Base-by-base conservation (phyloP, 2,888 invertebrate species). In the Cheiracanthium punctorium region DNA sequence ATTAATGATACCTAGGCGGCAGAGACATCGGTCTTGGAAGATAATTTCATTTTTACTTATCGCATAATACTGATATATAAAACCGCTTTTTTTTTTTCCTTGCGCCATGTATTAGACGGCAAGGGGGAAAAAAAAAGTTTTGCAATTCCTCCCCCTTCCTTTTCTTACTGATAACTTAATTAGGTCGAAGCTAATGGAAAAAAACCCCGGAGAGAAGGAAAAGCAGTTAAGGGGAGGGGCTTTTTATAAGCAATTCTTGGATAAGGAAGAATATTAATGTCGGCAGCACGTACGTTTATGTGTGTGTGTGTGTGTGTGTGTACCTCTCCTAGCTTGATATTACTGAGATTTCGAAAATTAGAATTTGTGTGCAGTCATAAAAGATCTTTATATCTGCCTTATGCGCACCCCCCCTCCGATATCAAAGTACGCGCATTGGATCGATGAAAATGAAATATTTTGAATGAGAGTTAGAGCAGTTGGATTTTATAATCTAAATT, bases 11-110 rank as follows among this genome's bases (percentile, higher is more conserved):
- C 33, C 74, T 48, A 52, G 70, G 74, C 69, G 79, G 52, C 84
- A 64, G 84, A 70, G 67, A 85, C 73, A 71, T 24, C 24, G 58
- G 48, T 77, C 64, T 65, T 20, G 43, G 17, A 20, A 85, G 84
- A 80, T 85, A 85, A 85, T 85, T 85, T 80, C 84, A 85, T 85
- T 85, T n/a, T 85, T 74, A 72, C 82, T 84, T 84, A 77, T 84
- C 82, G 73, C 70, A 43, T 48, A 33, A 33, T 33, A 43, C 58
- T 64, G 52, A 69, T 64, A 73, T 75, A 32, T 75, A 58, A 43
- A 76, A 72, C 58, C 58, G 58, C 24, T 58, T 4, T 24, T 17
- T 37, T 24, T 24, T 17, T 24, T 17, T 37, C 58, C 58, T 17
- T 24, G 2, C 58, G 58, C 24, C 20, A 58, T 24, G 58, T 58